Conservation (phyloP, 2,113 vertebrate species). For the Carlito syrichta region DNA sequence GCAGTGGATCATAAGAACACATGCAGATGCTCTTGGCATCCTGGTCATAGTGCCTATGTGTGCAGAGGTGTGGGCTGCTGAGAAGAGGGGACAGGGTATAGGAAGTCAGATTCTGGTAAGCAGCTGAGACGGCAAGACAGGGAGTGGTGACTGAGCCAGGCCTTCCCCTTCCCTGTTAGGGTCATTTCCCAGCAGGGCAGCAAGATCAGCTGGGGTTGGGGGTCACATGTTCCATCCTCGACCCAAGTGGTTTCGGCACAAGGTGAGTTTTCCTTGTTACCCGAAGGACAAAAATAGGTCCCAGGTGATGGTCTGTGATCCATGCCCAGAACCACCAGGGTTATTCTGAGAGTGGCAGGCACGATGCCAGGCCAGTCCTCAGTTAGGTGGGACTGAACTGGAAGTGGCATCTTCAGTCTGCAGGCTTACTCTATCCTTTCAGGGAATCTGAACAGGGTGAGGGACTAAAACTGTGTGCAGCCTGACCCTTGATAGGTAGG, state of each 20-base stretch:
- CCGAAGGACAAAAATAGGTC: constrained; percentile 64
- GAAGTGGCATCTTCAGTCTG: not conserved
- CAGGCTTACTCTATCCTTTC: not conserved
- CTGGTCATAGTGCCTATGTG: not conserved
- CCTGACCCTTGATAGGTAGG: not conserved
- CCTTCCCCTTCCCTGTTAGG: not conserved
- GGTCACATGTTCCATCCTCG: not conserved
- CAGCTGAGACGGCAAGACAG: not conserved
- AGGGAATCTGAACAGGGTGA: not conserved
- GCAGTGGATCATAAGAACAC: not conserved
- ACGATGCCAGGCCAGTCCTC: constrained; percentile 20
- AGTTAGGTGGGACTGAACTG: not conserved
- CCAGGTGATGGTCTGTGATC: constrained; percentile 45
- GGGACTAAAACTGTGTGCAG: not conserved
- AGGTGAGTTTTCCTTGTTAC: constrained; percentile 57
- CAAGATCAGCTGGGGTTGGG: constrained; percentile 23
- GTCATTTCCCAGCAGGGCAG: constrained; percentile 51
- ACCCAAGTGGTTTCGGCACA: constrained; percentile 18
- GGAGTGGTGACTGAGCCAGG: not conserved
- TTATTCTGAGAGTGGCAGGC: constrained; percentile 27
- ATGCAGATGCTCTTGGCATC: not conserved
- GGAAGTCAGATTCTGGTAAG: constrained; percentile 24
- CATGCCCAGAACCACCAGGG: not conserved
- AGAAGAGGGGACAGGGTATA: not conserved
- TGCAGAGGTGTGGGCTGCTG: not conserved